Evolutionary conservation across 2,888 invertebrate species (phyloP).

Genomic region (Acheta domesticus): DNA sequence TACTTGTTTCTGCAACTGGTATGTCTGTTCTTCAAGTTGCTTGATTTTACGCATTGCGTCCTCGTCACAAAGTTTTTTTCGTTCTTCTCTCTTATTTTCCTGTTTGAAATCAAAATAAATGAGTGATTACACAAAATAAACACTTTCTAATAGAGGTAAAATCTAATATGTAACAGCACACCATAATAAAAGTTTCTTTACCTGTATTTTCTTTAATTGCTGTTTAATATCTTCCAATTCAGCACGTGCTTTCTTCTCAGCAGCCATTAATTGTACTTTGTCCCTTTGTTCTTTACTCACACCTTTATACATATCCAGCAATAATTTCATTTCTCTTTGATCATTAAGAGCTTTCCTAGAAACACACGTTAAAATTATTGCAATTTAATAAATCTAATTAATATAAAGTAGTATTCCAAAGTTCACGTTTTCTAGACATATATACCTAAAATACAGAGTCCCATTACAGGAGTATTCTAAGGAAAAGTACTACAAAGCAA

Average conservation of each 20-base stretch:
- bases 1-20: slow-evolving; percentile 86
- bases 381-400: slow-evolving; percentile 12
- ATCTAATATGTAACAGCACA: not conserved
- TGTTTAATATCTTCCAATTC: slow-evolving; percentile 86
- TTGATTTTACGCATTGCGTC: slow-evolving; percentile 92
- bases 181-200: slow-evolving; percentile 41
- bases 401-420: too few species aligned
- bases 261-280: slow-evolving; percentile 93
- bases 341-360: slow-evolving; percentile 84
- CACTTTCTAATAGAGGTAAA: slow-evolving; percentile 1
- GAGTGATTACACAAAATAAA: not conserved
- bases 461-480: too few species aligned
- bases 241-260: slow-evolving; percentile 83
- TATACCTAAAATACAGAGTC: too few species aligned
- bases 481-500: too few species aligned
- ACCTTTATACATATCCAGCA: slow-evolving; percentile 97
- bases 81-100: slow-evolving; percentile 88
- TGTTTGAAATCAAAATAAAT: slow-evolving; percentile 45
- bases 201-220: slow-evolving; percentile 81
- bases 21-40: slow-evolving; percentile 88
- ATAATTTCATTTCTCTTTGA: slow-evolving; percentile 89
- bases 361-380: not conserved
- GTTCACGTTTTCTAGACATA: too few species aligned
- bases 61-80: slow-evolving; percentile 88
- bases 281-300: slow-evolving; percentile 94